These are phyloP conservation scores for Galagoides demidoff DNA, from an alignment of 2,797 vertebrate genomes.

Conservation along the genomic window DNA sequence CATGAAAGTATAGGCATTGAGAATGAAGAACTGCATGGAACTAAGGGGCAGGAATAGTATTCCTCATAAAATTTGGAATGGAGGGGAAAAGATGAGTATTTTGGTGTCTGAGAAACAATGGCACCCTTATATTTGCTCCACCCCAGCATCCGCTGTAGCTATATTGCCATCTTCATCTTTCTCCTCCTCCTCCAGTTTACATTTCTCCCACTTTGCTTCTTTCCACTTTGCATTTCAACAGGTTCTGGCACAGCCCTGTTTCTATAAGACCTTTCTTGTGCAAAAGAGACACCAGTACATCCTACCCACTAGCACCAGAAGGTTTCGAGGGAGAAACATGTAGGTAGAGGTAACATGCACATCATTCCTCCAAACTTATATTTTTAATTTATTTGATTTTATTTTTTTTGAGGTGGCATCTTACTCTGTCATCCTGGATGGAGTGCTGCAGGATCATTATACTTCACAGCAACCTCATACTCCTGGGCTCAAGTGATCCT, in stretches of 20 bases:
- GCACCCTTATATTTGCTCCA: not conserved
- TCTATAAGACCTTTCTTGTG: not conserved
- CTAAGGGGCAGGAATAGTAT: not conserved
- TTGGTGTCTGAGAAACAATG: not conserved
- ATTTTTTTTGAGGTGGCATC: too few relatives aligned
- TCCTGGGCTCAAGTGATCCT: too few relatives aligned
- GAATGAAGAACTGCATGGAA: not conserved
- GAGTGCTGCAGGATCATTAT: too few relatives aligned
- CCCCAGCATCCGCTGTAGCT: rapidly evolving
- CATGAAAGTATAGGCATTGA: not conserved
- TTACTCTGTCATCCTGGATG: too few relatives aligned
- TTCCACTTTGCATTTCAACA: not conserved
- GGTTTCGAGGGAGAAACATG: rapidly evolving
- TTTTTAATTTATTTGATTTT: too few relatives aligned
- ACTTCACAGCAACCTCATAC: too few relatives aligned
- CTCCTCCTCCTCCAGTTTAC: not conserved
- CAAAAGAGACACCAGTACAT: not conserved
- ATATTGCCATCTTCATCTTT: not conserved
- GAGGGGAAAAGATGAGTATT: not conserved
- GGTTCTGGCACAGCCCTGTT: not conserved
- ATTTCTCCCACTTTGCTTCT: not conserved
- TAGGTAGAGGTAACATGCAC: not conserved
- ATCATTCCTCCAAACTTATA: not conserved
- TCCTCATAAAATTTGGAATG: not conserved
- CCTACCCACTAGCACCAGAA: not conserved